These are phyloP conservation scores for Luperina testacea DNA, from an alignment of 2,888 invertebrate species.

Conservation along the genomic window DNA sequence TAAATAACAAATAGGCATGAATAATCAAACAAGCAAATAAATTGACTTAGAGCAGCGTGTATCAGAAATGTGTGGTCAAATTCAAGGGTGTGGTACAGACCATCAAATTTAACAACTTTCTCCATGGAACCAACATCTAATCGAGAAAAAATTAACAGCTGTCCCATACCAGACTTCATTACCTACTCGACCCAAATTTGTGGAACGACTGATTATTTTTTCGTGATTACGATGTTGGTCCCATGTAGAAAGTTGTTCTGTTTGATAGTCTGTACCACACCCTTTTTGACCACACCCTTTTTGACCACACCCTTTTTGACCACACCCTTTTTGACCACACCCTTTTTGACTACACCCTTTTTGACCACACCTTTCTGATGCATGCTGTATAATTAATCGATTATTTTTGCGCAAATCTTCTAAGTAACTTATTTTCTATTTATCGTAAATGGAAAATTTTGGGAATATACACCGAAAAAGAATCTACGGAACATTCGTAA, in stretches of 20 bases:
- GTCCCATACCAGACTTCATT: neutral
- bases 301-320: too few relatives aligned
- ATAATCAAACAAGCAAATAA: neutral
- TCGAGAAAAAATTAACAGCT: neutral
- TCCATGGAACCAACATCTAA: neutral
- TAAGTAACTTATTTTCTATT: neutral
- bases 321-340: neutral
- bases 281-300: neutral
- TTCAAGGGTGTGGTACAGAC: neutral
- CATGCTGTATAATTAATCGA: neutral
- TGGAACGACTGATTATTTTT: neutral
- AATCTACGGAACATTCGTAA: too few relatives aligned
- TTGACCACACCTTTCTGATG: neutral
- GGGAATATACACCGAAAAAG: neutral
- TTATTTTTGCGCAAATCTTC: neutral
- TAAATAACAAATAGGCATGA: constrained; percentile 12
- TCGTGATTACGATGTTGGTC: neutral
- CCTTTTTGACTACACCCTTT: neutral
- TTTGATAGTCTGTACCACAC: neutral
- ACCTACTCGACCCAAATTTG: neutral
- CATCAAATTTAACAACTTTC: neutral
- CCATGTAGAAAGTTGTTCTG: neutral
- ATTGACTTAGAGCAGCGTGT: neutral
- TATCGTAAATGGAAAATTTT: neutral
- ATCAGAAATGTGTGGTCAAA: neutral